Conservation (phyloP, 2,888 invertebrate species). For the Melitaea athalia region DNA sequence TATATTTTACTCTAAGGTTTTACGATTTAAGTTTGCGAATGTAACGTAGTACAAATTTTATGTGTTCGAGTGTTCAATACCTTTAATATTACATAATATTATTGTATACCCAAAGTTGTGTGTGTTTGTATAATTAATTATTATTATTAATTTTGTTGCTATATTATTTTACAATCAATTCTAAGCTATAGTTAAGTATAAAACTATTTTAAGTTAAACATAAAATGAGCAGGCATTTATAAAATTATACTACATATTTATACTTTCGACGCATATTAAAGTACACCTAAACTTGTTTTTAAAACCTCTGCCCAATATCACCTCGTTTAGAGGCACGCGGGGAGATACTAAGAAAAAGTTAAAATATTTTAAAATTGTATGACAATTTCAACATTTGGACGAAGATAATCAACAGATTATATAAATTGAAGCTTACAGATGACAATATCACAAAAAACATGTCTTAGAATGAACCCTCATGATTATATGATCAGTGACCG, state of each 20-base stretch:
- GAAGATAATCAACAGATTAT: too few relatives aligned
- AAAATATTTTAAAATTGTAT: not conserved
- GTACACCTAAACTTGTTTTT: not conserved
- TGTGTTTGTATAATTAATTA: constrained; percentile 73
- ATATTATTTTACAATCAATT: constrained; percentile 73
- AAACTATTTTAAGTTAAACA: constrained; percentile 53
- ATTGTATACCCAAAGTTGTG: constrained; percentile 79
- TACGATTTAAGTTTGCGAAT: constrained; percentile 65
- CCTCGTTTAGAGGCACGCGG: not conserved
- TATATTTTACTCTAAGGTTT: constrained; percentile 61
- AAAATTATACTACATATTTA: not conserved
- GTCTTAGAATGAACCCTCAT: too few relatives aligned
- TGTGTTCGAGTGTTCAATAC: constrained; percentile 78
- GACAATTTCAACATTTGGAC: too few relatives aligned
- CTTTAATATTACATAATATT: constrained; percentile 66
- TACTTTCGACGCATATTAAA: not conserved
- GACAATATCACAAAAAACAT: too few relatives aligned
- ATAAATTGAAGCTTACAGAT: too few relatives aligned
- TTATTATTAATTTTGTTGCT: constrained; percentile 75
- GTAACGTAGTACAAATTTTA: constrained; percentile 78
- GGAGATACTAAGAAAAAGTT: not conserved
- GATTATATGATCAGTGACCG: too few relatives aligned
- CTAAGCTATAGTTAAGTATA: constrained; percentile 49
- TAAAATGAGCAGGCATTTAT: not conserved
- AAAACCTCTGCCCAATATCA: not conserved